Evolutionary conservation across 1,140 invertebrate genomes (phyloP).

Genomic region (Magallana ariakensis): DNA sequence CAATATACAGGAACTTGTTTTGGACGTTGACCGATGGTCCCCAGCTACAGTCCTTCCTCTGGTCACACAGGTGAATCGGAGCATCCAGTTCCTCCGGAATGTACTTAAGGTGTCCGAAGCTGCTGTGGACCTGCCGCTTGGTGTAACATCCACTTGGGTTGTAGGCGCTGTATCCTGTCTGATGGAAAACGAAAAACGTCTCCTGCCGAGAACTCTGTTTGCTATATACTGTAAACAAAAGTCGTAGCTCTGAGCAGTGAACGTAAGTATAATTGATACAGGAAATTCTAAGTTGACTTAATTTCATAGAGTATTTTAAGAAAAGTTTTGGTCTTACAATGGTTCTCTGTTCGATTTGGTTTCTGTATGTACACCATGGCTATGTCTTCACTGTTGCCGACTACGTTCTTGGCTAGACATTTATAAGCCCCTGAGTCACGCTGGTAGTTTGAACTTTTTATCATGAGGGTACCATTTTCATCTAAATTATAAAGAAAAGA

Average conservation of each 20-base stretch:
- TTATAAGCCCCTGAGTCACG: slow-evolving; percentile 89
- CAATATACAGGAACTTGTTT: slow-evolving; percentile 87
- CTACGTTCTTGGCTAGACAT: slow-evolving; percentile 87
- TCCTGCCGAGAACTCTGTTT: slow-evolving; percentile 59
- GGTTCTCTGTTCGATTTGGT: slow-evolving; percentile 50
- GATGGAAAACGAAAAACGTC: slow-evolving; percentile 88
- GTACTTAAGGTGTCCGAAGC: slow-evolving; percentile 74
- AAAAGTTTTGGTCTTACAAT: neutral
- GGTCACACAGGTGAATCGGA: slow-evolving; percentile 70
- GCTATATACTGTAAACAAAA: slow-evolving; percentile 44
- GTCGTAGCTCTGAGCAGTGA: neutral
- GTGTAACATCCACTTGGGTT: slow-evolving; percentile 87
- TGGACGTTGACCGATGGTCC: slow-evolving; percentile 87
- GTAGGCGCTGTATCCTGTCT: slow-evolving; percentile 88
- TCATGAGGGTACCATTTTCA: slow-evolving; percentile 86
- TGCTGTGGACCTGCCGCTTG: slow-evolving; percentile 86
- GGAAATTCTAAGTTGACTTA: too few species aligned
- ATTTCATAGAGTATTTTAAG: too few species aligned
- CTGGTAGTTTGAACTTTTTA: slow-evolving; percentile 85
- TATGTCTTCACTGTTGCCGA: slow-evolving; percentile 86
- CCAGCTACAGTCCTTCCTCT: slow-evolving; percentile 81
- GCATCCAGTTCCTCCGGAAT: slow-evolving; percentile 74
- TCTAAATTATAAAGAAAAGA: slow-evolving; percentile 66
- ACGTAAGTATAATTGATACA: too few species aligned
- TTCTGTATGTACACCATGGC: slow-evolving; percentile 78